phyloP scores from a whole-genome alignment of 1,140 invertebrate species.

The Phenacoccus solenopsis region DNA sequence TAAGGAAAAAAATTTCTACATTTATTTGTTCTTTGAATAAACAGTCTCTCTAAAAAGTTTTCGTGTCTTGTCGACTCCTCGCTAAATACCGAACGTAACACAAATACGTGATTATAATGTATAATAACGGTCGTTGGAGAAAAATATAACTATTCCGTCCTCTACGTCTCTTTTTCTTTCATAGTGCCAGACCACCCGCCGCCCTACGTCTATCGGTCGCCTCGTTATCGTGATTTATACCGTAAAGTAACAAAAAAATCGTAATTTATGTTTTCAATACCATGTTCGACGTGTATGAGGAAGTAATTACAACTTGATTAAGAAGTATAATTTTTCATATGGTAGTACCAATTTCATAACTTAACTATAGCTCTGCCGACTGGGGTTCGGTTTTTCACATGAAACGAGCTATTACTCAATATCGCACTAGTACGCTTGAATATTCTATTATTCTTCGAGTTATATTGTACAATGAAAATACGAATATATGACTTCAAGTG shows the following conservation, averaged over 20 bases:
- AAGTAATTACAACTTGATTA: not conserved
- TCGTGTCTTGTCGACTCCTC: not conserved
- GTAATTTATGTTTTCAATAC: not conserved
- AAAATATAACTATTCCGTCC: not conserved
- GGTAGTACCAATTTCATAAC: not conserved
- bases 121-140: not conserved
- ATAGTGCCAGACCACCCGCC: too few species aligned
- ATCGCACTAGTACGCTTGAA: too few species aligned
- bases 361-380: too few species aligned
- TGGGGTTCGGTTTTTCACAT: too few species aligned
- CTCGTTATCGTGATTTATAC: not conserved
- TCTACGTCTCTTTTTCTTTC: not conserved
- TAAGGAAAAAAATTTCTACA: not conserved
- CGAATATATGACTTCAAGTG: too few species aligned
- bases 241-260: not conserved
- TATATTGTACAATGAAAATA: too few species aligned
- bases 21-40: not conserved
- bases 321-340: not conserved
- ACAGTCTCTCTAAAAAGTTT: not conserved
- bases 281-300: not conserved
- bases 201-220: too few species aligned
- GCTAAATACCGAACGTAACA: not conserved
- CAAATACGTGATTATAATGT: slow-evolving; percentile 11
- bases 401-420: too few species aligned
- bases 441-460: too few species aligned